Conservation (phyloP, 2,797 vertebrate species). For the Sibirionetta formosa region DNA sequence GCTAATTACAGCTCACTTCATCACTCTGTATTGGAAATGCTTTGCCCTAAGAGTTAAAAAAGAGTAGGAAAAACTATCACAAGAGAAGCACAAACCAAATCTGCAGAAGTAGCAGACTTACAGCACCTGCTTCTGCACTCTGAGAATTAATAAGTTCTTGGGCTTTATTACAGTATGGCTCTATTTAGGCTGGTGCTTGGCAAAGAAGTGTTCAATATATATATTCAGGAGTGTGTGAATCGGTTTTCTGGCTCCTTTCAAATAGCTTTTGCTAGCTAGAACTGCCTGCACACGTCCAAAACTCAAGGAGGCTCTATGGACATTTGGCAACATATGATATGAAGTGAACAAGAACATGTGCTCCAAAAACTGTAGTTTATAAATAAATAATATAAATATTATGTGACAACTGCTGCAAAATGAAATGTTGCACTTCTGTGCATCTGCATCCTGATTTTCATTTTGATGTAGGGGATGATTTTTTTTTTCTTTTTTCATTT, state of each 20-base stretch:
- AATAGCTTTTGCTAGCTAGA: not conserved
- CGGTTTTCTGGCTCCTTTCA: conserved; percentile 31
- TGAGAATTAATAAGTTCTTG: conserved; percentile 28
- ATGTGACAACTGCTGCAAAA: not conserved
- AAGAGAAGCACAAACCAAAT: not conserved
- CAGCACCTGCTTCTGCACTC: conserved; percentile 38
- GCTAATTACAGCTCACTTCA: conserved; percentile 37
- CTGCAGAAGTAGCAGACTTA: not conserved
- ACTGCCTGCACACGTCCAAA: not conserved
- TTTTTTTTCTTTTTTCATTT: not conserved
- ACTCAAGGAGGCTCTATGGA: not conserved
- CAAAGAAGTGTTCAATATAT: conserved; percentile 16
- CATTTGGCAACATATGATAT: not conserved
- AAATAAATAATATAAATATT: not conserved
- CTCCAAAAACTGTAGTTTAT: not conserved
- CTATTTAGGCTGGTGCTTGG: conserved; percentile 13
- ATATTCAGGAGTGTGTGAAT: conserved; percentile 3
- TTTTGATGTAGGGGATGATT: not conserved
- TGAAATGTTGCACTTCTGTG: not conserved
- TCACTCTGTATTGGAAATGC: not conserved
- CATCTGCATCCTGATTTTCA: not conserved
- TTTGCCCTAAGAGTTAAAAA: not conserved
- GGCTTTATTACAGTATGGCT: conserved; percentile 35
- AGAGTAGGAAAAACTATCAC: not conserved
- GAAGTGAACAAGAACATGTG: not conserved